Base-by-base conservation (phyloP, 2,113 vertebrate genomes). In the Crocuta crocuta region DNA sequence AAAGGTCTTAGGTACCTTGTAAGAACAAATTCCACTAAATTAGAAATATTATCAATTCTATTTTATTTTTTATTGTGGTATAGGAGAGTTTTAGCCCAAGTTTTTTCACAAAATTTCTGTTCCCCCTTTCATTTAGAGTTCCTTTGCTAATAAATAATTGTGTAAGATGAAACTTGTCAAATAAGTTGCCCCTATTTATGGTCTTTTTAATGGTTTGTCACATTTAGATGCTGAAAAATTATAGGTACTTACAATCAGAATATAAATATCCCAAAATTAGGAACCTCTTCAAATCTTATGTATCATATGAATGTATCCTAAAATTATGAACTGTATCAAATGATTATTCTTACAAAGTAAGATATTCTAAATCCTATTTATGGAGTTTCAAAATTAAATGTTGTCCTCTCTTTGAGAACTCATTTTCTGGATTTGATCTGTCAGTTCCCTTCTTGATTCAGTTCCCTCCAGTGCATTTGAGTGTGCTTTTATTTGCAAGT, bases 201-300 rank as follows among this genome's bases (percentile, higher is more conserved):
- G 5, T 80, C 7, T 63, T 76, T 63, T 83, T 31, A 86, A 65
- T 81, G 7, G 16, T 31, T 17, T 58, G 68, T 4, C 66, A 61
- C 66, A 63, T 81, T 82, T 86, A 81, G 33, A 90, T 95, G 21
- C 55, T 91, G 8, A 87, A 95, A 86, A 83, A 39, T 7, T 65
- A 35, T 85, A 73, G 26, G 26, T 4, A 35, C 63, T 93, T 90
- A 48, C 5, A 53, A 24, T 89, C 45, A 48, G 43, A 78, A 55
- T 87, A 33, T 65, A 70, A 87, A 28, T 82, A 55, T 73, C 71
- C 63, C 48, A 2, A 84, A 89, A 93, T 86, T 73, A 86, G 17
- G 70, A 58, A 55, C 33, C 35, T 12, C 24, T 80, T 50, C 21
- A 85, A 88, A 50, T 73, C 15, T 24, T 48, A 48, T 73, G 26